Evolutionary conservation across 2,113 vertebrate species (phyloP).

Genomic region (Tychaedon coryphoeus): DNA sequence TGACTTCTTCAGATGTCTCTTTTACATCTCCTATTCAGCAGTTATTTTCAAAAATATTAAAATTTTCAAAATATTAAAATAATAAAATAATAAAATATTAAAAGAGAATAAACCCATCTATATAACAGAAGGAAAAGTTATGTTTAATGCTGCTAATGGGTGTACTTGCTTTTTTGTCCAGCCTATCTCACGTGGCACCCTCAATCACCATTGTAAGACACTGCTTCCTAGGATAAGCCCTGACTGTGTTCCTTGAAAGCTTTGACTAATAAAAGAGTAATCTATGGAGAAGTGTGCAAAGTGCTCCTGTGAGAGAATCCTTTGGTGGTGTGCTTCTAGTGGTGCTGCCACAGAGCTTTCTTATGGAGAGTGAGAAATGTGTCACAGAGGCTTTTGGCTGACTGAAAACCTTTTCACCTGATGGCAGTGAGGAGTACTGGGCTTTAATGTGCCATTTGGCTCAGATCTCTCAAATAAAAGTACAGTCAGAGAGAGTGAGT

Average conservation of each 20-base stretch:
- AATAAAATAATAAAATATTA: no score
- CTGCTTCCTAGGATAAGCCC: not conserved
- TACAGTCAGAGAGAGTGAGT: not conserved
- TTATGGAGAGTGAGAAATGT: not conserved
- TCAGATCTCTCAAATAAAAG: slow-evolving; percentile 25
- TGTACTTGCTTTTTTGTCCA: not conserved
- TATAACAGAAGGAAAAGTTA: not conserved
- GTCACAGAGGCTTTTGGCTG: not conserved
- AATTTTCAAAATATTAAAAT: not conserved
- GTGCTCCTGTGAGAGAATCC: not conserved
- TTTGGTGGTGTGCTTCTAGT: not conserved
- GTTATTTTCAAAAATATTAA: not conserved
- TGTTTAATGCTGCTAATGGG: not conserved
- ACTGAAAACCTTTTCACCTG: not conserved
- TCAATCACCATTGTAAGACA: not conserved
- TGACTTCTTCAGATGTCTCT: not conserved
- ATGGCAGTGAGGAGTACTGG: not conserved
- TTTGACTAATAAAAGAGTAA: not conserved
- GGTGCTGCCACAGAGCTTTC: not conserved
- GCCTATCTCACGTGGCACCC: not conserved
- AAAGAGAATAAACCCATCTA: not conserved
- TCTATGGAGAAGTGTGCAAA: not conserved
- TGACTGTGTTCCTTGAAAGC: not conserved
- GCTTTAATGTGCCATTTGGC: slow-evolving; percentile 6
- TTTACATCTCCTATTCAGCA: not conserved